phyloP scores from a whole-genome alignment of 2,888 invertebrate species.

The Drosophila infuscata region DNA sequence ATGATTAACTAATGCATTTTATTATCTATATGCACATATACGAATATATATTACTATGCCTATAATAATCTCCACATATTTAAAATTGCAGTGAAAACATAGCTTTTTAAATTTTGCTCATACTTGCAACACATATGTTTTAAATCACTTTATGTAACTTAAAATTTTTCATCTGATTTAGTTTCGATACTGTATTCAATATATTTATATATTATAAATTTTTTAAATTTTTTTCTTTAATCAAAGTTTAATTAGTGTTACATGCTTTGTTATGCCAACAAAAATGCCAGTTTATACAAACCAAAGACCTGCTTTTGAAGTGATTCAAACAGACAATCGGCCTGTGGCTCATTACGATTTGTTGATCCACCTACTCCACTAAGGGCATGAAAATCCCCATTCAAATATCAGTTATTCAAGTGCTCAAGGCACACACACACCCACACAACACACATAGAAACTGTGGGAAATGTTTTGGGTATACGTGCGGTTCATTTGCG shows the following conservation, averaged over 20 bases:
- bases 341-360: slow-evolving; percentile 49
- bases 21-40: background rate
- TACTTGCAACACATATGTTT: background rate
- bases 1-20: background rate
- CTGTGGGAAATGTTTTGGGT: background rate
- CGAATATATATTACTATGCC: background rate
- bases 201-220: background rate
- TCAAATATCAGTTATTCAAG: slow-evolving; percentile 46
- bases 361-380: slow-evolving; percentile 44
- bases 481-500: slow-evolving; percentile 52
- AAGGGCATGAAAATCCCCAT: slow-evolving; percentile 40
- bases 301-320: slow-evolving; percentile 5
- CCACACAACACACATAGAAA: slow-evolving; percentile 4
- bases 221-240: background rate
- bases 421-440: slow-evolving; percentile 22
- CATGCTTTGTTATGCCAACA: background rate
- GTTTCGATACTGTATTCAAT: background rate
- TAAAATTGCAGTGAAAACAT: background rate
- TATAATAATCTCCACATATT: no score
- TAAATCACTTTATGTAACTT: background rate
- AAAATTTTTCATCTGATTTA: background rate
- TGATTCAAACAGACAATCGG: background rate
- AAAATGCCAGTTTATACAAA: background rate
- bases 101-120: background rate
- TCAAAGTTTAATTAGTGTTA: background rate